Evolutionary conservation across 2,888 invertebrate species (phyloP), one percentile per base, ranked within the genome.

Genomic region (Cybosia mesomella): DNA sequence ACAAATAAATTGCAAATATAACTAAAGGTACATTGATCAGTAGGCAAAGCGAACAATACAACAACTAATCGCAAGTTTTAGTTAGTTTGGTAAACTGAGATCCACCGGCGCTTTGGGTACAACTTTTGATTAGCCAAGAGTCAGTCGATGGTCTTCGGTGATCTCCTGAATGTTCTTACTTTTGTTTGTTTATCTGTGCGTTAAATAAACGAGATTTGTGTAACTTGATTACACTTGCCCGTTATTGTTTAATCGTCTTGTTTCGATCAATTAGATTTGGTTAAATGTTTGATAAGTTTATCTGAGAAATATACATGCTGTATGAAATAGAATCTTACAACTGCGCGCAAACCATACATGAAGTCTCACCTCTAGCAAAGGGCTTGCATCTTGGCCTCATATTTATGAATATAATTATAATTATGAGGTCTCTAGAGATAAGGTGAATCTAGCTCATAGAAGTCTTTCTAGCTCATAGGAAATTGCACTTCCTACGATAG

Each of bases 41-140:
- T 75, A 80, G 66, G 75, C 75, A 81, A 80, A 80, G 69, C 81
- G 67, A 84, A 85, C 87, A 85, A 88, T 86, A 85, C 83, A 83
- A 80, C 77, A 87, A 88, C 87, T 89, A 88, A 89, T 88, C 83
- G 83, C 71, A 89, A 89, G 78, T 89, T 88, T 85, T 85, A 87
- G 86, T 87, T 86, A 86, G 87, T 88, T 88, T 66, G 75, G 80
- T 71, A 81, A 83, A 86, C 79, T 81, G 81, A 79, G 77, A 83
- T 83, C 81, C 79, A 84, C 84, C 81, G 84, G 78, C 80, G 75
- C 79, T 81, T 73, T 72, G 79, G 69, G 69, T 58, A 64, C 70
- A 88, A 89, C 77, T 89, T 89, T 87, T 89, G 90, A 90, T 90
- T 90, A 83, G 87, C 79, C 79, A 67, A 73, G 81, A 83, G 82